phyloP scores from a whole-genome alignment of 2,113 vertebrate genomes.

The Thymallus thymallus region DNA sequence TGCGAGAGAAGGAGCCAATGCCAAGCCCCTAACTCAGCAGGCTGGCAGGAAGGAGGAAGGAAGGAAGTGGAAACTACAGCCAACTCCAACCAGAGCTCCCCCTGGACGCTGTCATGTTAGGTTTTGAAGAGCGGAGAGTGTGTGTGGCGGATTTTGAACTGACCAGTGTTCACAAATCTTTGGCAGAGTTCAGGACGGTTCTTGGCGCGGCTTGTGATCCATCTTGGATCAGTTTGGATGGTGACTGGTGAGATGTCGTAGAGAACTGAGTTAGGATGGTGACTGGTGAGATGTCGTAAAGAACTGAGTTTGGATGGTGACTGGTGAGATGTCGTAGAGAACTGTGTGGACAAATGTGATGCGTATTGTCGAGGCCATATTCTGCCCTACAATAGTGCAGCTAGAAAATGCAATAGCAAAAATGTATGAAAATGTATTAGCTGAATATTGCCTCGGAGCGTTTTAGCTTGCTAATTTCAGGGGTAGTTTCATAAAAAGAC shows the following conservation, averaged over 20 bases:
- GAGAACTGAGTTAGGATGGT: not conserved
- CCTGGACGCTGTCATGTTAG: constrained; percentile 22
- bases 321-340: not conserved
- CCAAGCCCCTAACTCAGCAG: constrained; percentile 35
- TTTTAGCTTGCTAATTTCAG: too few relatives aligned
- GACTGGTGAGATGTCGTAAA: not conserved
- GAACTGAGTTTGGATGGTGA: not conserved
- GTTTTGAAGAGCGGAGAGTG: constrained; percentile 26
- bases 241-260: not conserved
- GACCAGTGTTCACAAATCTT: not conserved
- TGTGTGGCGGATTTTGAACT: not conserved
- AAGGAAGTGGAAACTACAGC: constrained; percentile 29
- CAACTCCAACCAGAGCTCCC: constrained; percentile 17
- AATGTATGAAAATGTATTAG: too few relatives aligned
- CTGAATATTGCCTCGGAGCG: too few relatives aligned
- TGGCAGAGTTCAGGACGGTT: not conserved
- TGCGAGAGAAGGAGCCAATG: constrained; percentile 36
- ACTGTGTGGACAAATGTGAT: not conserved
- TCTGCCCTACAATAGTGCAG: too few relatives aligned
- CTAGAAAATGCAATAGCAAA: too few relatives aligned
- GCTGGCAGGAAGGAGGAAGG: constrained; percentile 21
- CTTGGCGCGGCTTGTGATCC: not conserved
- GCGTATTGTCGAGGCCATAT: not conserved
- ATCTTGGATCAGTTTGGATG: not conserved
- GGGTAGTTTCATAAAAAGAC: too few relatives aligned